Evolutionary conservation across 2,888 invertebrate genomes (phyloP), one percentile per base, ranked within the genome.

Genomic region (Tuberolachnus salignus): DNA sequence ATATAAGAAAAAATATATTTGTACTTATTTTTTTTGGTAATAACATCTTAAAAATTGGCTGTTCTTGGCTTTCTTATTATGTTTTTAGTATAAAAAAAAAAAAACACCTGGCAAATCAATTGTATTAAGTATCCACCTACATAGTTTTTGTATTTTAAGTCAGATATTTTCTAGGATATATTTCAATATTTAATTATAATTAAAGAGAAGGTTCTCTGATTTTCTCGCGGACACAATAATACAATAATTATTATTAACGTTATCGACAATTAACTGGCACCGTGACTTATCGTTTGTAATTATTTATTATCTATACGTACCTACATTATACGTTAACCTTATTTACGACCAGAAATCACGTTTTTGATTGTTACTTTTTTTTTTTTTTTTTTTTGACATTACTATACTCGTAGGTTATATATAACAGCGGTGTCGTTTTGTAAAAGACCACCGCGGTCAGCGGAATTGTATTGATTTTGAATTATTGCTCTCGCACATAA

Each of bases 341-440:
- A 21, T 34, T 55, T 69, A 57, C 44, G 55, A 55, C 21, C n/a
- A 44, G 14, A 70, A 70, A 70, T 70, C 70, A 70, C 55, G 70
- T 70, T 44, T 70, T 70, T 4, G 55, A 44, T 42, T 42, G 70
- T 70, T 11, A 55, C 16, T n/a, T 55, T 55, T 55, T 55, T 70
- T 19, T 55, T 21, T 21, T 14, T 19, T 9, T 66, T n/a, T 21
- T 14, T 19, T 1, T 34, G 51, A 19, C 63, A 21, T 11, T 16
- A 21, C 44, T 44, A 63, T 34, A 4, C 14, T 34, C 8, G 26
- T 11, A 16, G 1, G n/a, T n/a, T n/a, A n/a, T n/a, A n/a, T n/a
- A n/a, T n/a, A n/a, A n/a, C 49, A 26, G 8, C 23, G 9, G 26
- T 34, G 44, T 53, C 10, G 46, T 49, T 49, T 51, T 10, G 19